Percentiles rank a stretch among this genome's conserved stretches.
phyloP scores from a whole-genome alignment of 2,113 vertebrate genomes.

The Eonycteris spelaea region DNA sequence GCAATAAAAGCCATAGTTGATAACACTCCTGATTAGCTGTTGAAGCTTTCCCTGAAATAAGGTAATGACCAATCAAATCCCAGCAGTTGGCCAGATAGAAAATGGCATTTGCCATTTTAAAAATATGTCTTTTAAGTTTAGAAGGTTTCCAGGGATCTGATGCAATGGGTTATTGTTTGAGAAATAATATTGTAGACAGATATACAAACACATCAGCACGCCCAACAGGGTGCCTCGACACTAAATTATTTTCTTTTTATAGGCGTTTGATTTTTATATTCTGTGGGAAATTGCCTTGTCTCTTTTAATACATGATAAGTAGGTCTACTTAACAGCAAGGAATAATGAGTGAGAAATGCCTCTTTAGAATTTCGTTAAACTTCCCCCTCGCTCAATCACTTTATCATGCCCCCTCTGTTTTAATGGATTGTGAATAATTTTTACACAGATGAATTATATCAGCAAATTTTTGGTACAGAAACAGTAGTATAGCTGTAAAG shows the following conservation, averaged over 20 bases:
- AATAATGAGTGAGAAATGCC: conserved; percentile 50
- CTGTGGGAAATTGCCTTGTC: conserved; percentile 60
- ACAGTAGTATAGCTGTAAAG: background rate
- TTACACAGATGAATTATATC: background rate
- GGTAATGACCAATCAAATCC: conserved; percentile 54
- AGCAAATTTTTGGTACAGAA: background rate
- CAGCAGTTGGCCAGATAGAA: conserved; percentile 25
- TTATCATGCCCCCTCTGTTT: background rate
- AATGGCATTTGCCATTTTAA: conserved; percentile 34
- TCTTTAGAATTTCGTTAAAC: conserved; percentile 48
- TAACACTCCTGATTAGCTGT: conserved; percentile 73
- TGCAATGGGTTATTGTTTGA: conserved; percentile 13
- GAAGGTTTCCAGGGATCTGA: background rate
- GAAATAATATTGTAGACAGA: conserved; percentile 28
- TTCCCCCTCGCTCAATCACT: background rate
- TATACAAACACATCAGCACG: conserved; percentile 29
- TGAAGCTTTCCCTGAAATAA: conserved; percentile 48
- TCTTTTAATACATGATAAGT: conserved; percentile 67
- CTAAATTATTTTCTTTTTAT: conserved; percentile 52
- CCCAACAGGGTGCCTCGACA: background rate
- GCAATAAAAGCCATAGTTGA: conserved; percentile 73
- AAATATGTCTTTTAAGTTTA: background rate
- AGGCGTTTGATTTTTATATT: conserved; percentile 70
- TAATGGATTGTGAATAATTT: background rate
- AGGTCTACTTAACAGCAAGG: conserved; percentile 44